A percentile compares a stretch with the other conserved stretches of the same genome.
Evolutionary conservation across 2,888 invertebrate species (phyloP).

Genomic region (Agrenia bidenticulata): DNA sequence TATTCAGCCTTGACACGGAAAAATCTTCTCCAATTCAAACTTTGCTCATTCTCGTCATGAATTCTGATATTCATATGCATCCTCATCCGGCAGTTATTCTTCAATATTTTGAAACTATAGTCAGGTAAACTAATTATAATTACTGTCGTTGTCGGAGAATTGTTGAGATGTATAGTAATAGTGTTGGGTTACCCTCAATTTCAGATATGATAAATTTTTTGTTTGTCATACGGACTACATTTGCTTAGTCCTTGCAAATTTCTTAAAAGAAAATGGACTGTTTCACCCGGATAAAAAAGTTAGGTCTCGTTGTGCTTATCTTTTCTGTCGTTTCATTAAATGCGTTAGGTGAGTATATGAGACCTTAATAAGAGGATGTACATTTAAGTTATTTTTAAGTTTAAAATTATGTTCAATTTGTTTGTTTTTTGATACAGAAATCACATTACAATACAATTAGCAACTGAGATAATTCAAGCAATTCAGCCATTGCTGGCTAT

Average conservation of each 20-base stretch:
- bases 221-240: conserved; percentile 58
- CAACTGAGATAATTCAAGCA: conserved; percentile 59
- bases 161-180: not conserved
- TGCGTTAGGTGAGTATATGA: conserved; percentile 58
- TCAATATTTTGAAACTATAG: conserved; percentile 56
- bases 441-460: conserved; percentile 49
- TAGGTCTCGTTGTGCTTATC: conserved; percentile 61
- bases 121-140: conserved; percentile 28
- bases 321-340: conserved; percentile 63
- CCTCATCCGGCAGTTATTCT: conserved; percentile 59
- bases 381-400: not conserved
- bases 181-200: conserved; percentile 4
- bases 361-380: too few species aligned
- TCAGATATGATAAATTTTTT: conserved; percentile 62
- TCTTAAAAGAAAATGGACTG: conserved; percentile 61
- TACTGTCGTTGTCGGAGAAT: not conserved
- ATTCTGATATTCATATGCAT: conserved; percentile 58
- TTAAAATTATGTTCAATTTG: too few species aligned
- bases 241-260: conserved; percentile 58
- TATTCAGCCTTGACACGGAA: conserved; percentile 39
- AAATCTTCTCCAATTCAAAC: conserved; percentile 54
- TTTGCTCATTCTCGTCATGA: conserved; percentile 59
- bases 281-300: conserved; percentile 58
- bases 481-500: conserved; percentile 60
- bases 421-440: conserved; percentile 22